Conservation (phyloP, 2,113 vertebrate species). For the Petroica traversi region DNA sequence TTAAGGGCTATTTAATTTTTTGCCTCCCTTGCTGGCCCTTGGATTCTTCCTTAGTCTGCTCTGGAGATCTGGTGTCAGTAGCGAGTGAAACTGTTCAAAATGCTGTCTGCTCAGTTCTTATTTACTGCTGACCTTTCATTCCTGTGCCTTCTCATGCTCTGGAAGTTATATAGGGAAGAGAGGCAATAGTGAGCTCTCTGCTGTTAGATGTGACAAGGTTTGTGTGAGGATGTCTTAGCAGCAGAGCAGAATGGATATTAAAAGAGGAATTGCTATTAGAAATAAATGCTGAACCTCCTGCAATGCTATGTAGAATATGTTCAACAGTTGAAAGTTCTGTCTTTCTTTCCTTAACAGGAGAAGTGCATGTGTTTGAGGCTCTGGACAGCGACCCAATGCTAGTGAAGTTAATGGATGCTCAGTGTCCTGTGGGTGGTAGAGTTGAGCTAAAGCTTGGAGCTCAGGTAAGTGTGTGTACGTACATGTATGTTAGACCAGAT, state of each 20-base stretch:
- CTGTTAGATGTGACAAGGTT: not conserved
- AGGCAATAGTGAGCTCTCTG: not conserved
- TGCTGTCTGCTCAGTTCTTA: not conserved
- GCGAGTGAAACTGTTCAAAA: not conserved
- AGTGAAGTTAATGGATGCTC: constrained; percentile 81
- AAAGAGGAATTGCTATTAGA: not conserved
- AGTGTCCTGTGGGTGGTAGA: constrained; percentile 84
- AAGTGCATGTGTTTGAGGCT: constrained; percentile 80
- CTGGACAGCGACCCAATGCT: constrained; percentile 88
- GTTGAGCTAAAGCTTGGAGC: constrained; percentile 91
- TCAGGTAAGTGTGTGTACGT: constrained; percentile 76
- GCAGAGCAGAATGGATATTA: not conserved
- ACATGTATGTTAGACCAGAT: not conserved
- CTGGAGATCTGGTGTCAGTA: not conserved
- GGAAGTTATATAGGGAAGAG: not conserved
- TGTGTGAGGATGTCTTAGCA: not conserved
- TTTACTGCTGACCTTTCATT: not conserved
- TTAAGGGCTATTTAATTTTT: not conserved
- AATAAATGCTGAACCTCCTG: not conserved
- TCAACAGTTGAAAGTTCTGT: not conserved
- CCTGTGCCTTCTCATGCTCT: not conserved
- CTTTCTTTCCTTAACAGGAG: constrained; percentile 71
- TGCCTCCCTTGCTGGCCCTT: not conserved
- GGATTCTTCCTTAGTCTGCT: not conserved
- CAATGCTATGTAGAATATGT: not conserved